Base-by-base conservation (phyloP, 53 echinoderm and acorn worm species). In the Arbacia lixula region DNA sequence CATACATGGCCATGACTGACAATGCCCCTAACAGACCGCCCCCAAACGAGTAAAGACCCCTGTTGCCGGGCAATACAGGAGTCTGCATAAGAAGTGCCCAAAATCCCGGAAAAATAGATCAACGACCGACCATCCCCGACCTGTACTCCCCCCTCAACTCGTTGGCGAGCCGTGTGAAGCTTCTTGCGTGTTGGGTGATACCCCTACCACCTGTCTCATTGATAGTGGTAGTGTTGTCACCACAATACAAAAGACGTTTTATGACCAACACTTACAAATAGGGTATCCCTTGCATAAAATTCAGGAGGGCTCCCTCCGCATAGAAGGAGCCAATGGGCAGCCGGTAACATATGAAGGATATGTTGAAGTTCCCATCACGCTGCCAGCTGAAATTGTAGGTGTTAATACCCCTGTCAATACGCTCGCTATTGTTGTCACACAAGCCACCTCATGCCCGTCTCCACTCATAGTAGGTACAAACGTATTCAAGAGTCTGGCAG, bases 41-140 rank as follows among this genome's bases (percentile, higher is more conserved):
- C 60, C 60, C 78, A 78, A 78, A 78, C 60, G 77, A 77, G 1
- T 60, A 78, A 60, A 25, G 78, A 78, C 77, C 58, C 39, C 77
- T 50, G 77, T 36, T 24, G 22, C 1, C 11, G 77, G 77, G 60
- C 78, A 21, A 60, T 10, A 36, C 25, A 20, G 60, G 11, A 41
- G 78, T 68, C 41, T 3, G 4, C 12, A 11, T n/a, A 68, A 22
- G 41, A 37, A 37, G 39, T 40, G 69, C 69, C 69, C 69, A 17
- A 36, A 68, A 40, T 10, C 36, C 24, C 20, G 3, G 3, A 37
- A 6, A 68, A 68, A 3, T 3, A n/a, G 9, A 17, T 40, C 24
- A 5, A 37, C 6, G 5, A 31, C 4, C 6, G n/a, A 65, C 9
- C 8, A 30, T 11, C 19, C 33, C 9, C 30, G 10, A 6, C 25